A percentile compares a stretch with the other conserved stretches of the same genome.
These are phyloP conservation scores for Adela reaumurella DNA, from an alignment of 2,888 invertebrate species.

Conservation along the genomic window DNA sequence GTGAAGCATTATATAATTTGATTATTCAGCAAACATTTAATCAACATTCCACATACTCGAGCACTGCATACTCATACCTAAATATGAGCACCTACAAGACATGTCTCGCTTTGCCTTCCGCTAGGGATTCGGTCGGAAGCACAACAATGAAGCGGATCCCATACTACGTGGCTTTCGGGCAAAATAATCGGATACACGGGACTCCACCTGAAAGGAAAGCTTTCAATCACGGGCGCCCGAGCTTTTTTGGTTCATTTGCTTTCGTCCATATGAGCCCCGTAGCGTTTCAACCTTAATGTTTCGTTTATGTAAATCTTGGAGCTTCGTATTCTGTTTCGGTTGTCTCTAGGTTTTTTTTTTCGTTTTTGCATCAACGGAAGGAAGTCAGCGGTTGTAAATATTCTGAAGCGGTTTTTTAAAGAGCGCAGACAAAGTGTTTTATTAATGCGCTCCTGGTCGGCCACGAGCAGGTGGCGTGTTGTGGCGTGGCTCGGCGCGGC, in stretches of 20 bases:
- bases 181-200: background rate
- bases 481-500: too few relatives aligned
- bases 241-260: constrained; percentile 41
- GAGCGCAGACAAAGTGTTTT: background rate
- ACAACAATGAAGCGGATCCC: background rate
- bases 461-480: too few relatives aligned
- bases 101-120: too few relatives aligned
- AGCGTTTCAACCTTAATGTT: constrained; percentile 30
- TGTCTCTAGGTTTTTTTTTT: constrained; percentile 43
- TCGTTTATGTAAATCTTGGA: constrained; percentile 49
- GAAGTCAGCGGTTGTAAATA: constrained; percentile 2
- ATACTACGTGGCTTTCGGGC: background rate
- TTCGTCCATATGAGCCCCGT: constrained; percentile 23
- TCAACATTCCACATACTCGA: background rate
- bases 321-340: constrained; percentile 24
- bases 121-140: background rate
- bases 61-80: too few relatives aligned
- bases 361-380: constrained; percentile 32
- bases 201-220: constrained; percentile 29
- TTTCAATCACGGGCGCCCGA: constrained; percentile 33
- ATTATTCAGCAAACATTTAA: background rate
- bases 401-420: background rate
- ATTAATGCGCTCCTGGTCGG: background rate
- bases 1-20: background rate
- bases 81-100: too few relatives aligned